A percentile compares a stretch with the other conserved stretches of the same genome.
Evolutionary conservation across 1,140 invertebrate species (phyloP).

Genomic region (Ceratoteleas bidentatus): DNA sequence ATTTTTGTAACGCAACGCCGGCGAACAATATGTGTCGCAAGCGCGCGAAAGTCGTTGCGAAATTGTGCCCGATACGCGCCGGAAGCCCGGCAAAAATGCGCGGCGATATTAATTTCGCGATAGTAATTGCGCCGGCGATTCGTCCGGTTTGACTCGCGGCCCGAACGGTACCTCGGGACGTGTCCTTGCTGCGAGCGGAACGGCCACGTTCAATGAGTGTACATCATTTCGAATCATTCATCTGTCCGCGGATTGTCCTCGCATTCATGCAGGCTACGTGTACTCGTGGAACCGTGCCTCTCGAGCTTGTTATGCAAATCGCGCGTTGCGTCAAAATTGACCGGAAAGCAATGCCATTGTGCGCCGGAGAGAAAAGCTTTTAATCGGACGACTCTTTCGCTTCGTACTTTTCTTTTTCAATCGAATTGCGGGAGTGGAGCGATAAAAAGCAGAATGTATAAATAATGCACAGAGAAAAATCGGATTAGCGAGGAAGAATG

Average conservation of each 20-base stretch:
- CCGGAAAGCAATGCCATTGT: constrained; percentile 37
- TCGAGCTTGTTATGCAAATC: constrained; percentile 36
- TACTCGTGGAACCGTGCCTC: constrained; percentile 27
- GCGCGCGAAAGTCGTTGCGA: constrained; percentile 16
- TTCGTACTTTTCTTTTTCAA: background rate
- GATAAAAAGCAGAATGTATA: too few relatives aligned
- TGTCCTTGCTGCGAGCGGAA: constrained; percentile 74
- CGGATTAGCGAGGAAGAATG: too few relatives aligned
- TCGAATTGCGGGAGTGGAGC: too few relatives aligned
- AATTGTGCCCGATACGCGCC: constrained; percentile 16
- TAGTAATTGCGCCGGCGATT: too few relatives aligned
- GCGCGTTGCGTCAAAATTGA: constrained; percentile 38
- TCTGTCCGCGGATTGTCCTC: constrained; percentile 77
- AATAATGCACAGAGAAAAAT: too few relatives aligned
- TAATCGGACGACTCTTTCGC: constrained; percentile 8
- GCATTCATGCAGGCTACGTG: constrained; percentile 50
- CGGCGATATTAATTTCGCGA: constrained; percentile 24
- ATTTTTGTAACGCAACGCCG: constrained; percentile 14
- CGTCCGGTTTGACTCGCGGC: too few relatives aligned
- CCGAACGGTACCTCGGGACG: too few relatives aligned
- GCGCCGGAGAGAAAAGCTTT: constrained; percentile 25
- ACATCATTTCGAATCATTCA: constrained; percentile 79
- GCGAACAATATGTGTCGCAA: constrained; percentile 21
- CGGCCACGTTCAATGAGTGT: constrained; percentile 75
- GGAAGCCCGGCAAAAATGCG: constrained; percentile 10